A percentile compares a stretch with the other conserved stretches of the same genome.
These are phyloP conservation scores for Eustalomyia histrio DNA, from an alignment of 2,888 invertebrate species.

Conservation along the genomic window DNA sequence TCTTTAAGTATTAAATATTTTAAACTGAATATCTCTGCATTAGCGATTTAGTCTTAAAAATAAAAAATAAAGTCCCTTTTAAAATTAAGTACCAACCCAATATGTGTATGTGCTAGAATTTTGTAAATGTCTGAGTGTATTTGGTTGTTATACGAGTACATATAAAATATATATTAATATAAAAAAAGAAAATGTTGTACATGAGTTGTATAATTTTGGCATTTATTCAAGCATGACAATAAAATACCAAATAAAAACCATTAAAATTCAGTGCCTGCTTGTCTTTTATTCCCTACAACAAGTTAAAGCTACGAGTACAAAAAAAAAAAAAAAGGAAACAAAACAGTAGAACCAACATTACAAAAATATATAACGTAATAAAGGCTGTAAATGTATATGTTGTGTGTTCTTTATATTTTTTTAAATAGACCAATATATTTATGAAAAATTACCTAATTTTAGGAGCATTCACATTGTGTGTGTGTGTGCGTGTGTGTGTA, in stretches of 20 bases:
- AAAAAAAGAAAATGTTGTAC: background rate
- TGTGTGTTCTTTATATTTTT: too few species aligned
- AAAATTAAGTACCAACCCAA: background rate
- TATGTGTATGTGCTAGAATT: background rate
- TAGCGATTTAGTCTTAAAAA: too few species aligned
- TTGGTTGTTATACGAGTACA: background rate
- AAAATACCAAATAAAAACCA: slow-evolving; percentile 64
- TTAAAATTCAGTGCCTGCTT: slow-evolving; percentile 34
- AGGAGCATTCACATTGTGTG: background rate
- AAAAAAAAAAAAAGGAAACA: background rate
- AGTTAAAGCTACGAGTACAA: background rate
- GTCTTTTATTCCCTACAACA: background rate
- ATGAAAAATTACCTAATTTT: slow-evolving; percentile 25
- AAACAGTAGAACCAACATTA: background rate
- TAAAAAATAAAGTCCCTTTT: background rate
- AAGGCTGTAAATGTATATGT: too few species aligned
- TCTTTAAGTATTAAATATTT: too few species aligned
- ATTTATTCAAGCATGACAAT: slow-evolving; percentile 66
- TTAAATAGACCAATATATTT: background rate
- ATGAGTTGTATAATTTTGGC: slow-evolving; percentile 55
- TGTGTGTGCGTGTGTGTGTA: too few species aligned
- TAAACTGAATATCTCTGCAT: too few species aligned
- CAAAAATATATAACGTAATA: too few species aligned
- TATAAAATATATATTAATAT: background rate
- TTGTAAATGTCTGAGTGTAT: background rate